Conservation (phyloP, 2,797 vertebrate genomes). For the Epinephelus awoara region DNA sequence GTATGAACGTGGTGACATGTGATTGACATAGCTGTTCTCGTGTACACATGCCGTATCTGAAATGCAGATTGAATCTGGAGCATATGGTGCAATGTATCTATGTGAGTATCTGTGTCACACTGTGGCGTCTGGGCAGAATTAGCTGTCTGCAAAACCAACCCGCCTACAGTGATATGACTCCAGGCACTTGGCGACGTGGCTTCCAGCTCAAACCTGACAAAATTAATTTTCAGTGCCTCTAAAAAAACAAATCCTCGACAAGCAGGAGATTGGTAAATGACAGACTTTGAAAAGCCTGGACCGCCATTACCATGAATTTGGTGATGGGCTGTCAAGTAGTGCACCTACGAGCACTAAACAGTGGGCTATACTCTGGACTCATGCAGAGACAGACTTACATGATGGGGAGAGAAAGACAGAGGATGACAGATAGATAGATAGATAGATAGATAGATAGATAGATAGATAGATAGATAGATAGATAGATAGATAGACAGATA, state of each 20-base stretch:
- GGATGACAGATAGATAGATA: background rate
- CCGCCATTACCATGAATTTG: conserved; percentile 46
- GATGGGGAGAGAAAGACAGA: background rate
- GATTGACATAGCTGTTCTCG: background rate
- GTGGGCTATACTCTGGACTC: conserved; percentile 29
- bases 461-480: background rate
- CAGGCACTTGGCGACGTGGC: conserved; percentile 24
- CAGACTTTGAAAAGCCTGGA: conserved; percentile 41
- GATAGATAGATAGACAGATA: background rate
- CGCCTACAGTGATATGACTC: conserved; percentile 28
- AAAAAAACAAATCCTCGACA: conserved; percentile 41
- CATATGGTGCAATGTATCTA: background rate
- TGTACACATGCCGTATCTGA: conserved; percentile 2
- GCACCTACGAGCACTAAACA: conserved; percentile 47
- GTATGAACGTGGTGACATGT: background rate
- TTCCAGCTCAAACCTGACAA: conserved; percentile 48
- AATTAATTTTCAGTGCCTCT: conserved; percentile 38
- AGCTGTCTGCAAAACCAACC: conserved; percentile 28
- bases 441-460: background rate
- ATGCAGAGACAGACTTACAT: conserved; percentile 12
- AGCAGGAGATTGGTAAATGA: conserved; percentile 50
- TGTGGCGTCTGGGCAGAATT: conserved; percentile 15
- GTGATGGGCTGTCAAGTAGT: conserved; percentile 60
- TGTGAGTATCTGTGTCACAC: conserved; percentile 10
- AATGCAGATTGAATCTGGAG: background rate